phyloP scores from a whole-genome alignment of 2,113 vertebrate genomes.

The Grammomys dolichurus region DNA sequence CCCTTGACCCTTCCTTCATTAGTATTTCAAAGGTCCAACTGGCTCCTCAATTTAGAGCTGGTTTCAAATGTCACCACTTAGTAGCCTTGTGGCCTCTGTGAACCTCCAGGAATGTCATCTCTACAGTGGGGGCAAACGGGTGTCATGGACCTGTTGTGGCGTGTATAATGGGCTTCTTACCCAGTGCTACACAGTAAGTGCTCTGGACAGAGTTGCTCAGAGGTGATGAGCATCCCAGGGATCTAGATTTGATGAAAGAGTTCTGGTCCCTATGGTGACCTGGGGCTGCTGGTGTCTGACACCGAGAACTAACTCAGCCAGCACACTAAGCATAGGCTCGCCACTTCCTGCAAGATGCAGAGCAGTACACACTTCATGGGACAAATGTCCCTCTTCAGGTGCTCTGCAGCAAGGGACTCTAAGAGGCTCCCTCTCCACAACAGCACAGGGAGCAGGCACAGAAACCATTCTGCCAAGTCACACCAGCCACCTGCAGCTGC shows the following conservation, averaged over 20 bases:
- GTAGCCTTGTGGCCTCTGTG: background rate
- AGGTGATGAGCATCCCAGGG: background rate
- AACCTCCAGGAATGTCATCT: background rate
- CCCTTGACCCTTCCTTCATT: background rate
- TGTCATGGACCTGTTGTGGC: background rate
- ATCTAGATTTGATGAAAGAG: background rate
- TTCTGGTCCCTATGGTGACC: background rate
- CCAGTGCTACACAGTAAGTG: too few species aligned
- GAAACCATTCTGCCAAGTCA: background rate
- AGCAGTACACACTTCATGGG: background rate
- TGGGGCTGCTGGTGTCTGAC: background rate
- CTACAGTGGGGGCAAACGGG: background rate
- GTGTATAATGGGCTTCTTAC: background rate
- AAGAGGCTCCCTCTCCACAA: background rate
- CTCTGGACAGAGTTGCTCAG: background rate
- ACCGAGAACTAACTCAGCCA: background rate
- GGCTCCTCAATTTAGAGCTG: background rate
- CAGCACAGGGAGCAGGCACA: background rate
- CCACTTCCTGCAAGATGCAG: background rate
- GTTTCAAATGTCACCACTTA: background rate
- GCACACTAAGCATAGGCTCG: background rate
- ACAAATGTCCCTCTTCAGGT: background rate
- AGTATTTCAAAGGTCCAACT: constrained; percentile 1
- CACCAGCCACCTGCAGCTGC: background rate
- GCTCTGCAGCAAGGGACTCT: background rate